phyloP scores from a whole-genome alignment of 2,113 vertebrate species.

The Euleptes europaea region DNA sequence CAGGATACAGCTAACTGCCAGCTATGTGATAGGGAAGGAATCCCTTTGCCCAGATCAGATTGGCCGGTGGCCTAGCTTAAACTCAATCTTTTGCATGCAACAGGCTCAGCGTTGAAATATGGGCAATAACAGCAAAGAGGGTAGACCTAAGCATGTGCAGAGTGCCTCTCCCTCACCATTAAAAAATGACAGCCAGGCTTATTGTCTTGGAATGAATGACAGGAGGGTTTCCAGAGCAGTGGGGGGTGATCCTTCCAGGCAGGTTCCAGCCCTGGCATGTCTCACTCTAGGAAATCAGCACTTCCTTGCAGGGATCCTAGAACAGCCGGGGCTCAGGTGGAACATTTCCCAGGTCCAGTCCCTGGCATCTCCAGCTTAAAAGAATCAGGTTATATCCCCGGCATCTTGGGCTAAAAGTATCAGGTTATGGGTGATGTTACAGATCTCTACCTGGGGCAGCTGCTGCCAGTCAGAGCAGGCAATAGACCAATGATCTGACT shows the following conservation, averaged over 20 bases:
- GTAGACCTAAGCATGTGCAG: neutral
- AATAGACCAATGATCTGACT: too few relatives aligned
- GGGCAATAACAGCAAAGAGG: neutral
- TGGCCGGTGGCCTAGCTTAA: neutral
- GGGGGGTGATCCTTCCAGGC: neutral
- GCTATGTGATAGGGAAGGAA: neutral
- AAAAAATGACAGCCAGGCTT: neutral
- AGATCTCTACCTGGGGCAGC: too few relatives aligned
- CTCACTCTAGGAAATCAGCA: neutral
- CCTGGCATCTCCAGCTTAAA: too few relatives aligned
- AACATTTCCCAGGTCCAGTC: too few relatives aligned
- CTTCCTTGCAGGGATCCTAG: neutral
- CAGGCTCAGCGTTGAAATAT: neutral
- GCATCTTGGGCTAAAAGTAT: too few relatives aligned
- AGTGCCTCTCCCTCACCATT: neutral
- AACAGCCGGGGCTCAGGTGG: too few relatives aligned
- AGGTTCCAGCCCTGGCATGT: neutral
- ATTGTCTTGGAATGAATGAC: neutral
- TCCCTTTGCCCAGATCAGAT: neutral
- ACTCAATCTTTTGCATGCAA: neutral
- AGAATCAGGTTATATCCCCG: too few relatives aligned
- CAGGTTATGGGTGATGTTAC: too few relatives aligned
- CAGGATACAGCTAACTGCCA: neutral
- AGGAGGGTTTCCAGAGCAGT: too few relatives aligned
- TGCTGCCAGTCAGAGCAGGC: too few relatives aligned